Evolutionary conservation across 2,797 vertebrate species (phyloP).

Genomic region (Sternotherus odoratus): DNA sequence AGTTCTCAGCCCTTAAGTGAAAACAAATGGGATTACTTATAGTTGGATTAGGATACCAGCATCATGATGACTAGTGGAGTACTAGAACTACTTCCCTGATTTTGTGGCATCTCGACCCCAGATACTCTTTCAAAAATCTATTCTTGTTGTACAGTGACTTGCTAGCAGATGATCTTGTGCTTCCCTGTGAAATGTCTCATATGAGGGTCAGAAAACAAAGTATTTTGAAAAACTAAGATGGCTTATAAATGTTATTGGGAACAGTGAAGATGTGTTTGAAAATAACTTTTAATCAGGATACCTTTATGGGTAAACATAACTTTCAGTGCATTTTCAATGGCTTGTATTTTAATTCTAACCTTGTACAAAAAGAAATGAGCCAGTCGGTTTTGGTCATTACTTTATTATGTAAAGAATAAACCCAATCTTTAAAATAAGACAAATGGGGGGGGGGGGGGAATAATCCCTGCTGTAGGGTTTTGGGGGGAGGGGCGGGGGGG

Average conservation of each 20-base stretch:
- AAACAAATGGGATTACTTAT: constrained; percentile 27
- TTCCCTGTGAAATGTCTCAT: not conserved
- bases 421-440: constrained; percentile 32
- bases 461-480: not conserved
- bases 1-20: not conserved
- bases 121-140: not conserved
- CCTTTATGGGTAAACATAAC: constrained; percentile 24
- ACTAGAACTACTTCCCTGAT: constrained; percentile 5
- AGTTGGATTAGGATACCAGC: not conserved
- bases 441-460: not conserved
- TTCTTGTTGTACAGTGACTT: constrained; percentile 20
- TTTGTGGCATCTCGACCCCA: constrained; percentile 24
- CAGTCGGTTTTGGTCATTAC: constrained; percentile 26
- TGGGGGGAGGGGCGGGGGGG: too few relatives aligned
- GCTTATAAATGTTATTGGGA: constrained; percentile 45
- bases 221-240: constrained; percentile 31
- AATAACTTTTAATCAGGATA: constrained; percentile 35
- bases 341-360: constrained; percentile 32
- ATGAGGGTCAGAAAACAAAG: constrained; percentile 29
- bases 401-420: constrained; percentile 26
- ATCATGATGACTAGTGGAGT: not conserved
- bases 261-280: constrained; percentile 61
- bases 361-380: constrained; percentile 24
- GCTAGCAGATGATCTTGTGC: constrained; percentile 18
- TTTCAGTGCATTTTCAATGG: constrained; percentile 44